Percentiles rank a stretch among this genome's conserved stretches.
phyloP scores from a whole-genome alignment of 2,113 vertebrate genomes.

The Crocuta crocuta region DNA sequence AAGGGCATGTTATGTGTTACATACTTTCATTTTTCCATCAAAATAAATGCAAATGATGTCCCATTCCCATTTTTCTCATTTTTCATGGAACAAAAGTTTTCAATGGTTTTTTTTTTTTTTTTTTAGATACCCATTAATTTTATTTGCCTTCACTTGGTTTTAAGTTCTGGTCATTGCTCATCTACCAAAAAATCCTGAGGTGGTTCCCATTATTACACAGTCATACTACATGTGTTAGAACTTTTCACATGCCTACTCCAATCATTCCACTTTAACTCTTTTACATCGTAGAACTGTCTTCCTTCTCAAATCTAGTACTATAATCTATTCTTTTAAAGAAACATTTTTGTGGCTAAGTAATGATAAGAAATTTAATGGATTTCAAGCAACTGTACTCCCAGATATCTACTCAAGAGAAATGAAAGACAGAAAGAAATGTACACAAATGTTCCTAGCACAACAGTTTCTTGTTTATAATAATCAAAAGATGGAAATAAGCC shows the following conservation, averaged over 20 bases:
- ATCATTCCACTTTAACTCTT: conserved; percentile 37
- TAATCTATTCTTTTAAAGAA: not conserved
- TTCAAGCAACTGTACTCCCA: conserved; percentile 27
- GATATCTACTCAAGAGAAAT: not conserved
- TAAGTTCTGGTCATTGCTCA: not conserved
- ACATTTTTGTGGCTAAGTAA: not conserved
- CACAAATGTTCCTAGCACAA: conserved; percentile 20
- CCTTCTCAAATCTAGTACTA: not conserved
- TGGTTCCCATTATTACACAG: conserved; percentile 12
- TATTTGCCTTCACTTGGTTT: not conserved
- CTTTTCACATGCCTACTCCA: not conserved
- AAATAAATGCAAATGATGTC: not conserved
- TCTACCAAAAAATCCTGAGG: conserved; percentile 29
- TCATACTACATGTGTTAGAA: conserved; percentile 19
- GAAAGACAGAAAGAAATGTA: conserved; percentile 40
- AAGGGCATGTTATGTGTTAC: conserved; percentile 1
- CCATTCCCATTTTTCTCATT: conserved; percentile 26
- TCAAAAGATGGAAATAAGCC: not conserved
- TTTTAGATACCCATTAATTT: not conserved
- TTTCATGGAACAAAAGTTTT: conserved; percentile 36
- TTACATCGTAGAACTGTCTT: not conserved
- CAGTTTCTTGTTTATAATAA: not conserved
- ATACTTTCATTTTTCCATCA: conserved; percentile 7
- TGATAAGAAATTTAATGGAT: conserved; percentile 8
- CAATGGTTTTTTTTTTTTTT: not conserved